Evolutionary conservation across 2,113 vertebrate species (phyloP).

Genomic region (Lanius ludovicianus): DNA sequence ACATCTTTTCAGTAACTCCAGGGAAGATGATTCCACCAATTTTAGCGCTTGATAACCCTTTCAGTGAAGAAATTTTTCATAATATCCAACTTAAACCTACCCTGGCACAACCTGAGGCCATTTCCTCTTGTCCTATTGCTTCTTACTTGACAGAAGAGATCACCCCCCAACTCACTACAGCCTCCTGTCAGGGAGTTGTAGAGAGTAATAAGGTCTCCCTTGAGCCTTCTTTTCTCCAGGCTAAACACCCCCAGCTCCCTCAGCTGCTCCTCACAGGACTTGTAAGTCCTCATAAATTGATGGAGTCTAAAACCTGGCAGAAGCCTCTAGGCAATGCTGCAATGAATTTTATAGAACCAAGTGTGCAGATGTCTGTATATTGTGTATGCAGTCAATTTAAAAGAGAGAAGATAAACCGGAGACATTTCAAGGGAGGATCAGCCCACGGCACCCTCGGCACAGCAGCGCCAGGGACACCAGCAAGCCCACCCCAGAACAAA

Average conservation of each 20-base stretch:
- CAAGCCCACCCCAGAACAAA: constrained; percentile 36
- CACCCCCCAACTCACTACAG: not conserved
- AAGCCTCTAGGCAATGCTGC: not conserved
- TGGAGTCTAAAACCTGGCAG: not conserved
- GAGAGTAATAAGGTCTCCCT: not conserved
- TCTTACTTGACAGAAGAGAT: not conserved
- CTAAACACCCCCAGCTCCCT: not conserved
- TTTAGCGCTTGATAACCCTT: not conserved
- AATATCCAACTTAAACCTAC: not conserved
- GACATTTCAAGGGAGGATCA: not conserved
- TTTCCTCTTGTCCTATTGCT: not conserved
- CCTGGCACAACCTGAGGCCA: not conserved
- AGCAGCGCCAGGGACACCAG: fast-evolving
- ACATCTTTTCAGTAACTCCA: not conserved
- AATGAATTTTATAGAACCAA: not conserved
- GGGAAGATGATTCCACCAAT: not conserved
- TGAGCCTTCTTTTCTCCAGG: not conserved
- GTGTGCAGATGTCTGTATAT: not conserved
- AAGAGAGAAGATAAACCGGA: not conserved
- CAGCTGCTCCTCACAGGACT: not conserved
- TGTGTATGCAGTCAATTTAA: not conserved
- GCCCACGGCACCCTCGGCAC: not conserved
- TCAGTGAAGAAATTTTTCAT: not conserved
- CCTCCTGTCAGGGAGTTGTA: not conserved
- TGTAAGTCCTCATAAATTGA: fast-evolving